Base-by-base conservation (phyloP, 2,888 invertebrate species). In the Oligia fasciuncula region DNA sequence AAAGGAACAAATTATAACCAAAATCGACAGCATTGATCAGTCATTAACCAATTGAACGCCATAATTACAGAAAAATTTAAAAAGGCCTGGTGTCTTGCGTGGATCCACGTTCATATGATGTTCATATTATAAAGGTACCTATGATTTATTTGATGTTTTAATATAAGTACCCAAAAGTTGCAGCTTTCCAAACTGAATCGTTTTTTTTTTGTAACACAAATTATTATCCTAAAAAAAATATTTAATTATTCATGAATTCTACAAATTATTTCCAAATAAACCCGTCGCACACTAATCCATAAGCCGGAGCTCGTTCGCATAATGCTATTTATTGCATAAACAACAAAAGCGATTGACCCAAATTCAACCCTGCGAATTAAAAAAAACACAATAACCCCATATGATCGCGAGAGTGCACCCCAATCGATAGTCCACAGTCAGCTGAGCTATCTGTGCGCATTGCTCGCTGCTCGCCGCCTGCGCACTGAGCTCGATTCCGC, bases 381-480 rank as follows among this genome's bases (percentile, higher is more conserved):
- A 83, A 83, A 82, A 83, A 87, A 85, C 77, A 78, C 80, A 80
- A 83, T 79, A 84, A 71, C 77, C 85, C 75, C 86, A 88, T 81
- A 85, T 85, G 86, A 89, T 87, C 81, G 85, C 85, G 83, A 76
- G 83, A 87, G 80, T 83, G 86, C 77, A 78, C 74, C 75, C 79
- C 43, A 65, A 92, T 93, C 93, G 89, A 93, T 93, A 88, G 75
- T 80, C 84, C 85, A 65, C 72, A 75, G 77, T 82, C 84, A 89
- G 88, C 88, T 90, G 91, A 92, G 91, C 91, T 91, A 92, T 87
- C 80, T 77, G 85, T 88, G 83, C 86, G 89, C 89, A 86, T 83
- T 85, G 87, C 60, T 86, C 57, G 81, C 80, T 88, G 91, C 94
- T 93, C 89, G 92, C 91, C 92, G 92, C 93, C 89, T 95, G 95